Base-by-base conservation (phyloP, 2,888 invertebrate species). In the Sycophila texana region DNA sequence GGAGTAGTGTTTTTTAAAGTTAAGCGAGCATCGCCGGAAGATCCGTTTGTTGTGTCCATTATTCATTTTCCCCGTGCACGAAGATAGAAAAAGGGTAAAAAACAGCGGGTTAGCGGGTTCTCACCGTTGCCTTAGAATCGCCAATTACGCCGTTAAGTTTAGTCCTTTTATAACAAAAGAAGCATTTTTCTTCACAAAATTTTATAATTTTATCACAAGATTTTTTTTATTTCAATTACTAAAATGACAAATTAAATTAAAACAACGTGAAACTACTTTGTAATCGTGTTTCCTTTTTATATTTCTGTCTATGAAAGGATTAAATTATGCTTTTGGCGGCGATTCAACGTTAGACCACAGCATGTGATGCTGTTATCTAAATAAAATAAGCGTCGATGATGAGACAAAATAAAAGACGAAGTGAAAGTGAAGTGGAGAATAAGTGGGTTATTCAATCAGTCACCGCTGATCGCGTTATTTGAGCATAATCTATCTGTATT, bases 51-150 rank as follows among this genome's bases (percentile, higher is more conserved):
- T 76, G 39, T 72, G 65, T 72, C 71, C 26, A 65, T 75, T 63
- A 68, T 78, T 39, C 71, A 72, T 67, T 77, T 68, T 74, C 20
- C 30, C 30, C 67, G 20, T 63, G 47, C 55, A 67, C 61, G 22
- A 72, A 57, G 68, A 30, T 18, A 26, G 53, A 60, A 49, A 12
- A 61, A 66, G 71, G 22, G 39, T 39, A 39, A 39, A 10, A 20
- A 73, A 71, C 67, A 76, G 68, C 74, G 78, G 70, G 75, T 81
- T 65, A 73, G 76, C 76, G 76, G 79, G 30, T 18, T 76, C 68
- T 79, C 76, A 74, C 76, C 76, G 81, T 76, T 81, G 81, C 81
- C 81, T 81, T 81, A 79, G 55, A 70, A 73, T 79, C 65, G 76
- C 74, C 47, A n/a, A 75, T 67, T 22, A 57, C 26, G 68, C 39